Base-by-base conservation (phyloP, 2,888 invertebrate genomes). In the Alcis repandata region DNA sequence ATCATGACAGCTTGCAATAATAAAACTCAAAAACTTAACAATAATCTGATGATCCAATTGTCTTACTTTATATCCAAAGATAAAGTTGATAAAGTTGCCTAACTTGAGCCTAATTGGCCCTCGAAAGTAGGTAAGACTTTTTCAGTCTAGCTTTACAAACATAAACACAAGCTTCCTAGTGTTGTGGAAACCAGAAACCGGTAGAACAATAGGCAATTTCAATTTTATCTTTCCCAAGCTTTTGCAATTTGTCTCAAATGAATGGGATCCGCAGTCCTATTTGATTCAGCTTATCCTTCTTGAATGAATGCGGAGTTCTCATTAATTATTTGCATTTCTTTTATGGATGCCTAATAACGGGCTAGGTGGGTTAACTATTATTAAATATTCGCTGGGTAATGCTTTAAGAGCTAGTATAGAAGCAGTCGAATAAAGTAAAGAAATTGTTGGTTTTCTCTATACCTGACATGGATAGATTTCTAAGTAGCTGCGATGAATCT, bases 131-230 rank as follows among this genome's bases (percentile, higher is more conserved):
- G 59, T 59, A 67, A 69, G 58, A 49, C 67, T 64, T 64, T 72
- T 73, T 71, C 71, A 73, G 73, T 66, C 59, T 59, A 64, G 68
- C 64, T 67, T 63, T 63, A 58, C 71, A 62, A 68, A 70, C 66
- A 66, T 71, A 73, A 69, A 71, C 76, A 80, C 69, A 70, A 69
- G 57, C 80, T 85, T 85, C 82, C 83, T 81, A 63, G 77, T 79
- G 63, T 71, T 84, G 84, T 85, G 85, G 83, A 85, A 86, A 86
- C 85, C 85, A 86, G 85, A 86, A 86, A 77, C 72, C 40, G 33
- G 46, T 38, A 46, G 63, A 76, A 86, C 85, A 85, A 86, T 85
- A 68, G 84, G 73, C 76, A 76, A 75, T 82, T 78, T 79, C 79
- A 80, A 82, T 82, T 79, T 80, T 78, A 80, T 78, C 79, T 82